phyloP scores from a whole-genome alignment of 2,113 vertebrate genomes.

The Nibea albiflora region DNA sequence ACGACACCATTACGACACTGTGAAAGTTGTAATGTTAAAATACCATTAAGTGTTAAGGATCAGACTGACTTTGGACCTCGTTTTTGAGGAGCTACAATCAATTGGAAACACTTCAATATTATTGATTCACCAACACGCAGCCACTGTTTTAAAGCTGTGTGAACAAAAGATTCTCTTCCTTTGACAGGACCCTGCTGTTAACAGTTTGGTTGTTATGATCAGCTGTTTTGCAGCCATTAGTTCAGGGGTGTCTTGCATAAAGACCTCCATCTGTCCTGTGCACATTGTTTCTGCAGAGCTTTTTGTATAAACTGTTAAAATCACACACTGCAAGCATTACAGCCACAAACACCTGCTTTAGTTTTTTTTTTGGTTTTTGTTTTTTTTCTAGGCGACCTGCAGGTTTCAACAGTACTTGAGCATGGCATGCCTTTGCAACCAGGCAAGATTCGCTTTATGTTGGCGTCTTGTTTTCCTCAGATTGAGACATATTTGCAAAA shows the following conservation, averaged over 20 bases:
- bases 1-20: constrained; percentile 2
- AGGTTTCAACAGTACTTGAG: neutral
- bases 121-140: neutral
- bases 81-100: neutral
- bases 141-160: neutral
- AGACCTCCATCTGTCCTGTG: constrained; percentile 8
- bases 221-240: constrained; percentile 4
- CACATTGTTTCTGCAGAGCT: neutral
- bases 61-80: constrained; percentile 2
- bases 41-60: neutral
- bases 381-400: neutral
- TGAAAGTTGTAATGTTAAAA: constrained; percentile 4
- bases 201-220: constrained; percentile 1
- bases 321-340: neutral
- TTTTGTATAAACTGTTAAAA: neutral
- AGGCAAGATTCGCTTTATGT: neutral
- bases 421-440: neutral
- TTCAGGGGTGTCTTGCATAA: constrained; percentile 10
- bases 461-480: constrained; percentile 1
- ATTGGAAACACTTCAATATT: neutral
- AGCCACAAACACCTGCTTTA: neutral
- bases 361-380: neutral
- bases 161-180: neutral
- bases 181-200: neutral
- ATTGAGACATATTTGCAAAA: neutral